These are phyloP conservation scores for Lytechinus variegatus DNA, from an alignment of 35 echinoderm and acorn worm species.

Conservation along the genomic window DNA sequence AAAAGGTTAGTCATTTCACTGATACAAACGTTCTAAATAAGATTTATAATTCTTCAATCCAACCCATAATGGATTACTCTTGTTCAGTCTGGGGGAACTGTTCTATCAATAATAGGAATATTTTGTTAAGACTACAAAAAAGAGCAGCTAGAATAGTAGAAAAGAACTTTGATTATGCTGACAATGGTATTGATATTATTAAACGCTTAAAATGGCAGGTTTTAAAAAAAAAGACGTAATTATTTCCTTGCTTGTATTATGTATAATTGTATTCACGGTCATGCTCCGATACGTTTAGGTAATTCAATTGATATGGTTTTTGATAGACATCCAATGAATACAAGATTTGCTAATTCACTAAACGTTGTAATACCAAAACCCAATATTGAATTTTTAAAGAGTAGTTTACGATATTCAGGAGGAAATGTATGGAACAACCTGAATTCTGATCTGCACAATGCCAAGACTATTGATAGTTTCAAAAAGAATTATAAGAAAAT, in stretches of 20 bases:
- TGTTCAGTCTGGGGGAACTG: constrained; percentile 26
- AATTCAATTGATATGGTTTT: too few relatives aligned
- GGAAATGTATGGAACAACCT: constrained; percentile 21
- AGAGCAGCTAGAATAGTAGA: too few relatives aligned
- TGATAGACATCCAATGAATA: too few relatives aligned
- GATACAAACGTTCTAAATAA: constrained; percentile 1
- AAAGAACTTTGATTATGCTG: too few relatives aligned
- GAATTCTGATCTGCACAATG: constrained; percentile 21
- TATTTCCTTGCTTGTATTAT: constrained; percentile 22
- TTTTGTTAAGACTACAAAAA: too few relatives aligned
- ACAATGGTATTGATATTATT: constrained; percentile 30
- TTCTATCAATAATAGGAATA: constrained; percentile 6
- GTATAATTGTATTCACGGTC: constrained; percentile 21
- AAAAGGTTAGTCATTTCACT: neutral
- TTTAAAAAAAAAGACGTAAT: constrained; percentile 23
- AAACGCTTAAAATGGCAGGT: constrained; percentile 33
- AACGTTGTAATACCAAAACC: too few relatives aligned
- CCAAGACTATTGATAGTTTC: constrained; percentile 21
- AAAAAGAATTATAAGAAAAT: constrained; percentile 24
- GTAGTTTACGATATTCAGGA: constrained; percentile 21
- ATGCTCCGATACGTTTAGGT: neutral
- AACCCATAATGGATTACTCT: constrained; percentile 5
- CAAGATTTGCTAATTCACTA: too few relatives aligned
- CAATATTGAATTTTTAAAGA: constrained; percentile 24
- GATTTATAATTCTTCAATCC: neutral